Conservation (phyloP, 2,113 vertebrate genomes). For the Labeo catla region DNA sequence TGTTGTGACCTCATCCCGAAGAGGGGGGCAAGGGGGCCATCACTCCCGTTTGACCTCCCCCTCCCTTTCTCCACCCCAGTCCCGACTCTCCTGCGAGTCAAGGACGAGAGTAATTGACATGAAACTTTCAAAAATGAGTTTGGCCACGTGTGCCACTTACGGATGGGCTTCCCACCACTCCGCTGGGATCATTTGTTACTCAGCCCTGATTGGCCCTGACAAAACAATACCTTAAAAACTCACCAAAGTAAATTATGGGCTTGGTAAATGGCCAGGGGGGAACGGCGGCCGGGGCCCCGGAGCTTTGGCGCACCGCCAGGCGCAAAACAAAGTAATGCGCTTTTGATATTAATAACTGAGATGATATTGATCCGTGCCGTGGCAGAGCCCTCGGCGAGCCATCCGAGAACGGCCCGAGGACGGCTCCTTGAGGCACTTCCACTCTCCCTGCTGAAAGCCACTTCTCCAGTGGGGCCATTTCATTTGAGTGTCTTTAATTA, state of each 20-base stretch:
- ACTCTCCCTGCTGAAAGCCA: slow-evolving; percentile 86
- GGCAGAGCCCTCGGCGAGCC: slow-evolving; percentile 81
- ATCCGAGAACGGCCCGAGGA: slow-evolving; percentile 75
- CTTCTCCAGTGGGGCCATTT: slow-evolving; percentile 93
- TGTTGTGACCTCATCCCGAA: slow-evolving; percentile 92
- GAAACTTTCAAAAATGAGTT: slow-evolving; percentile 98
- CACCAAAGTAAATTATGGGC: slow-evolving; percentile 99
- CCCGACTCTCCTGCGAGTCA: slow-evolving; percentile 87
- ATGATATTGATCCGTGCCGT: slow-evolving; percentile 92
- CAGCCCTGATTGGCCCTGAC: slow-evolving; percentile 98
- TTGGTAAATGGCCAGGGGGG: slow-evolving; percentile 87
- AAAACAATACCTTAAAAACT: slow-evolving; percentile 99
- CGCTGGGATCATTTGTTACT: slow-evolving; percentile 94
- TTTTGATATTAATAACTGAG: slow-evolving; percentile 99
- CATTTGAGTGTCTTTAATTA: slow-evolving; percentile 97
- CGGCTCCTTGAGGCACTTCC: slow-evolving; percentile 87
- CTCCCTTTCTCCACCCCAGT: slow-evolving; percentile 70
- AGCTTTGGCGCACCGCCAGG: slow-evolving; percentile 87
- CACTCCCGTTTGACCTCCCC: slow-evolving; percentile 66
- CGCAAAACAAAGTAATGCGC: slow-evolving; percentile 97
- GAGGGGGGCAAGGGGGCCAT: slow-evolving; percentile 70
- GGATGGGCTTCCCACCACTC: slow-evolving; percentile 82
- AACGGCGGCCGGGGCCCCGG: slow-evolving; percentile 66
- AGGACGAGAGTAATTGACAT: slow-evolving; percentile 94
- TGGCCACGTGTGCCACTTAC: slow-evolving; percentile 84